Conservation (phyloP, 2,113 vertebrate genomes). For the Bubo scandiacus region DNA sequence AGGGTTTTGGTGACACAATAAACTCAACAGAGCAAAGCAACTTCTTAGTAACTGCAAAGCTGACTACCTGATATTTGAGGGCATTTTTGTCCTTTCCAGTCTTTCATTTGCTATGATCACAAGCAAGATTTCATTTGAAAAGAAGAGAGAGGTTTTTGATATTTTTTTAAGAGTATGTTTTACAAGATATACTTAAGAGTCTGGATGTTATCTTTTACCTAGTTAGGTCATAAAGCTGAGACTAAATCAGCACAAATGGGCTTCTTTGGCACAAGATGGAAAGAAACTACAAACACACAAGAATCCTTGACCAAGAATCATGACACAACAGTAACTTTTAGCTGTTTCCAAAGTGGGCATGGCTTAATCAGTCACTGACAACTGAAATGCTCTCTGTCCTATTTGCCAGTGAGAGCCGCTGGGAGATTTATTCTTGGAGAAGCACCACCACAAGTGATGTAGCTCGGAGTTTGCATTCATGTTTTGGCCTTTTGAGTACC, state of each 20-base stretch:
- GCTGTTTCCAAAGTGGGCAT: not conserved
- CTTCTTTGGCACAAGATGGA: not conserved
- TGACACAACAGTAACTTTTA: not conserved
- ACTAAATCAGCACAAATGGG: not conserved
- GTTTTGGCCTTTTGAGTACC: not conserved
- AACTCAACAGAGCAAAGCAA: conserved; percentile 56
- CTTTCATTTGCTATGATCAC: conserved; percentile 1
- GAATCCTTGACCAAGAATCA: not conserved
- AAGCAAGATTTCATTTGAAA: conserved; percentile 4
- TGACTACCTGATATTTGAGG: conserved; percentile 5
- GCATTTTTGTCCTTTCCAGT: not conserved
- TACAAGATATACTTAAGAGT: not conserved
- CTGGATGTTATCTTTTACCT: not conserved
- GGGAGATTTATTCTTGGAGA: not conserved
- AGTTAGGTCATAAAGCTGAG: not conserved
- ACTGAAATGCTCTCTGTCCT: not conserved
- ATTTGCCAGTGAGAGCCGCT: not conserved
- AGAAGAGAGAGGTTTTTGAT: not conserved
- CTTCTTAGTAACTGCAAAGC: conserved; percentile 51
- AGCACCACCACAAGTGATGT: not conserved
- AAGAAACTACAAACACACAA: not conserved
- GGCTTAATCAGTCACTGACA: not conserved
- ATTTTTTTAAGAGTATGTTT: not conserved
- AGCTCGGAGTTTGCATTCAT: not conserved
- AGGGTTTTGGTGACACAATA: conserved; percentile 72